phyloP scores from a whole-genome alignment of 64 coral and sea anemone genomes.

The Astreopora myriophthalma region DNA sequence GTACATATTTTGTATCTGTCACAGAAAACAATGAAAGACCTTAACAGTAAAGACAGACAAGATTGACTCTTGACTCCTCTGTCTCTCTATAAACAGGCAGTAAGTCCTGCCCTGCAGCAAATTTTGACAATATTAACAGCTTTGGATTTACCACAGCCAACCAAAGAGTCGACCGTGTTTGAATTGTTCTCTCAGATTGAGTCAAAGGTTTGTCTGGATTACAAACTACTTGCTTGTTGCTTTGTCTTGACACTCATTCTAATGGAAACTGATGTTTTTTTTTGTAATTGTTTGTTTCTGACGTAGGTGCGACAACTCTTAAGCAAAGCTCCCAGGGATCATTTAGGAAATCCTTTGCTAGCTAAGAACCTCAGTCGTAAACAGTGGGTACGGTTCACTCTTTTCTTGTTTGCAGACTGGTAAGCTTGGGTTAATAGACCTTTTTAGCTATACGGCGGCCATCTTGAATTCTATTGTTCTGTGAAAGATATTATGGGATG shows the following conservation, averaged over 20 bases:
- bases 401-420: too few relatives aligned
- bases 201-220: constrained; percentile 59
- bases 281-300: neutral
- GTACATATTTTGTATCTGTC: too few relatives aligned
- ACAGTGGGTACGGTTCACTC: constrained; percentile 82
- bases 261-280: too few relatives aligned
- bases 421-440: too few relatives aligned
- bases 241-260: neutral
- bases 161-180: constrained; percentile 83
- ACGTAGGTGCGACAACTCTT: constrained; percentile 73
- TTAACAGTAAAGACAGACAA: neutral
- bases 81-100: constrained; percentile 30
- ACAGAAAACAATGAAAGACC: too few relatives aligned
- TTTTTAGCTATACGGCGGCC: too few relatives aligned
- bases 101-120: constrained; percentile 74
- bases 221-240: neutral
- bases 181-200: constrained; percentile 90
- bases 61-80: neutral
- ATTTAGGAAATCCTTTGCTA: constrained; percentile 86
- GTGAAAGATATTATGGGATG: too few relatives aligned
- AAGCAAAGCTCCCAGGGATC: constrained; percentile 70
- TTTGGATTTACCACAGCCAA: constrained; percentile 77
- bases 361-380: constrained; percentile 64
- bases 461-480: too few relatives aligned
- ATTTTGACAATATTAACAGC: constrained; percentile 69